Percentiles rank a stretch among this genome's conserved stretches.
phyloP scores from a whole-genome alignment of 2,888 invertebrate genomes.

The Erpobdella octoculata region DNA sequence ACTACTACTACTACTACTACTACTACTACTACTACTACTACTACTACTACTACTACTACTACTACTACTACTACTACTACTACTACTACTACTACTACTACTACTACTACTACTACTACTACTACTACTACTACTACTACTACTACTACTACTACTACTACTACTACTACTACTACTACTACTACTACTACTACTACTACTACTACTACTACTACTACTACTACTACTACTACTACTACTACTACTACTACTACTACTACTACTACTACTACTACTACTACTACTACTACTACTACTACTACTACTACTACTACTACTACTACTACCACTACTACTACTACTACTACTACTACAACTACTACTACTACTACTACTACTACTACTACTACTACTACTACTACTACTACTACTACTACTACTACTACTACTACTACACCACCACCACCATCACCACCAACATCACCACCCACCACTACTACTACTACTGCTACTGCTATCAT shows the following conservation, averaged over 20 bases:
- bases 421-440: too few relatives aligned
- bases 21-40: neutral
- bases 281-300: conserved; percentile 31
- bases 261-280: conserved; percentile 30
- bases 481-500: too few relatives aligned
- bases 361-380: conserved; percentile 31
- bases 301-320: conserved; percentile 33
- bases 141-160: conserved; percentile 8
- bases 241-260: conserved; percentile 32
- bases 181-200: conserved; percentile 7
- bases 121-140: neutral
- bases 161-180: conserved; percentile 6
- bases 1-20: neutral
- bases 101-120: neutral
- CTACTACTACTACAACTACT: conserved; percentile 32
- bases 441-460: too few relatives aligned
- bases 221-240: conserved; percentile 32
- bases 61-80: conserved; percentile 4
- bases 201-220: conserved; percentile 24
- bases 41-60: conserved; percentile 9
- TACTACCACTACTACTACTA: conserved; percentile 32
- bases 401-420: conserved; percentile 32
- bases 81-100: neutral
- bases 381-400: conserved; percentile 32
- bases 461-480: too few relatives aligned